Percentiles rank a stretch among this genome's conserved stretches.
Evolutionary conservation across 1,140 invertebrate genomes (phyloP).

Genomic region (Leptoteleia sp.): DNA sequence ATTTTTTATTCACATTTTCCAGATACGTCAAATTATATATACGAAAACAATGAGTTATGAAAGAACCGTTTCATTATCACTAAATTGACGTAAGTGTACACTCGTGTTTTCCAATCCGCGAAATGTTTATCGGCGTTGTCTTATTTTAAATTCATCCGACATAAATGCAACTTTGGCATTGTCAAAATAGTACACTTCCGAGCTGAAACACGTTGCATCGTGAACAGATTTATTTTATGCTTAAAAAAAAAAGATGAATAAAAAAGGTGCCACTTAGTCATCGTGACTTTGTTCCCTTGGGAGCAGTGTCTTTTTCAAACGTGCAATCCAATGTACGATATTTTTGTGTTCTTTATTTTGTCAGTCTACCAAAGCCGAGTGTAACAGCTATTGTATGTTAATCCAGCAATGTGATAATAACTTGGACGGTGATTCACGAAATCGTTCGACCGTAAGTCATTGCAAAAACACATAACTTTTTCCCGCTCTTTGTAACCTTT

Average conservation of each 20-base stretch:
- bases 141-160: background rate
- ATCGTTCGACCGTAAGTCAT: slow-evolving; percentile 55
- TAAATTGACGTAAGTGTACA: too few species aligned
- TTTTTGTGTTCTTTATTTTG: slow-evolving; percentile 56
- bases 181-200: slow-evolving; percentile 18
- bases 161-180: background rate
- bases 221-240: slow-evolving; percentile 18
- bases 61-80: too few species aligned
- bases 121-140: background rate
- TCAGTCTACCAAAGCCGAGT: slow-evolving; percentile 55
- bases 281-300: slow-evolving; percentile 40
- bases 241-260: too few species aligned
- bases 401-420: slow-evolving; percentile 66
- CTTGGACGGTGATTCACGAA: slow-evolving; percentile 63
- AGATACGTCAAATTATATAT: too few species aligned
- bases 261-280: slow-evolving; percentile 43
- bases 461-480: slow-evolving; percentile 47
- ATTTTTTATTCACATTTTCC: too few species aligned
- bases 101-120: background rate
- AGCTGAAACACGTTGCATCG: too few species aligned
- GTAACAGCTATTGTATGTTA: slow-evolving; percentile 65
- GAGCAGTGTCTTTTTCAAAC: slow-evolving; percentile 41
- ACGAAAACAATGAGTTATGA: too few species aligned
- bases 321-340: slow-evolving; percentile 44
- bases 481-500: background rate